phyloP scores from a whole-genome alignment of 2,113 vertebrate genomes.

The Myodes glareolus region DNA sequence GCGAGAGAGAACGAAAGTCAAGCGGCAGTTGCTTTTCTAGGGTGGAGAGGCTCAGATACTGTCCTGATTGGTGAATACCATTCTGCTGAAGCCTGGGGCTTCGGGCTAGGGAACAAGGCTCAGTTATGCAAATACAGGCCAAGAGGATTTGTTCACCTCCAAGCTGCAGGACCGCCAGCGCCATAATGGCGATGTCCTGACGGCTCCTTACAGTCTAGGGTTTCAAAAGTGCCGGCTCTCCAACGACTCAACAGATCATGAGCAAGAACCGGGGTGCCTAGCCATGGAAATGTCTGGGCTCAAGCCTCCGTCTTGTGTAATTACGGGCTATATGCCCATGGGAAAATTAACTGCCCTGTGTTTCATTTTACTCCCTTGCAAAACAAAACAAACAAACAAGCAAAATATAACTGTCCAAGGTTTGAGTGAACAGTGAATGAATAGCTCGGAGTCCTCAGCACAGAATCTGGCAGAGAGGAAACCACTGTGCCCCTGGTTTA shows the following conservation, averaged over 20 bases:
- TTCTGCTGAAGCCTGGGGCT: too few relatives aligned
- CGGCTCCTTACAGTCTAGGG: too few relatives aligned
- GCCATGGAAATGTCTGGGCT: background rate
- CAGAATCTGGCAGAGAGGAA: background rate
- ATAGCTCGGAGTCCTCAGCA: background rate
- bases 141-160: too few relatives aligned
- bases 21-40: too few relatives aligned
- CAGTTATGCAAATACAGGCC: too few relatives aligned
- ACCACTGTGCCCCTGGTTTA: background rate
- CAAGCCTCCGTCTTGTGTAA: background rate
- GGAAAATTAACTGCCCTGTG: background rate
- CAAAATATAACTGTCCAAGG: background rate
- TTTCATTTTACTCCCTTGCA: background rate
- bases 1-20: too few relatives aligned
- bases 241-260: background rate
- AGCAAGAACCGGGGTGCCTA: background rate
- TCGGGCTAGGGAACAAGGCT: too few relatives aligned
- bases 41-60: too few relatives aligned
- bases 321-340: background rate
- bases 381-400: background rate
- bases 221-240: background rate
- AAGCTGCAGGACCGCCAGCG: too few relatives aligned
- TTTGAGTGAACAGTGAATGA: background rate
- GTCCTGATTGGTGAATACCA: too few relatives aligned
- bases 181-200: too few relatives aligned